phyloP scores from a whole-genome alignment of 2,888 invertebrate genomes.

The Tenthredo amoena region DNA sequence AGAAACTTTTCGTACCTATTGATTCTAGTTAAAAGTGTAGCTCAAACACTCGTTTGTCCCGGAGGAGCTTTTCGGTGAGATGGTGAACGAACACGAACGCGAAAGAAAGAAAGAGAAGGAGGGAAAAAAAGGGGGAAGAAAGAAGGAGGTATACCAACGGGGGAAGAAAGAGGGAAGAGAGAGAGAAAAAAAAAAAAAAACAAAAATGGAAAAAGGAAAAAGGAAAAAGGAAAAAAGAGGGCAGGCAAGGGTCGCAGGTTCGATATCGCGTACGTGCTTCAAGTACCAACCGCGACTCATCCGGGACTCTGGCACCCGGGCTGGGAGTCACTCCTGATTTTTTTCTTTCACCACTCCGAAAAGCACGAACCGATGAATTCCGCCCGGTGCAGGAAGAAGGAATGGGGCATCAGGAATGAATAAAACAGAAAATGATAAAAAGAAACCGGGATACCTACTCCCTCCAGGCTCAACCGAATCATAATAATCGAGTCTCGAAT shows the following conservation, averaged over 20 bases:
- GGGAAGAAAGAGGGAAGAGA: neutral
- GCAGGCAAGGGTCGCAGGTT: slow-evolving; percentile 49
- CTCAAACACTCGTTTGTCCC: slow-evolving; percentile 55
- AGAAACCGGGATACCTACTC: neutral
- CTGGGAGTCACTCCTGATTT: slow-evolving; percentile 36
- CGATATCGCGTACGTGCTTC: slow-evolving; percentile 51
- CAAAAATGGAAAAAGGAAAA: neutral
- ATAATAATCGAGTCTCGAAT: slow-evolving; percentile 5
- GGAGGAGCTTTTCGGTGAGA: slow-evolving; percentile 43
- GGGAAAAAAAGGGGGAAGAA: neutral
- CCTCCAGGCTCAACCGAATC: neutral
- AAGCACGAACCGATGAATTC: slow-evolving; percentile 38
- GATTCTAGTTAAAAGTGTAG: slow-evolving; percentile 55
- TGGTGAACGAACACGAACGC: slow-evolving; percentile 33
- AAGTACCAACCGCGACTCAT: slow-evolving; percentile 53
- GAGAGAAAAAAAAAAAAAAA: no score
- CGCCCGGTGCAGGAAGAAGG: neutral
- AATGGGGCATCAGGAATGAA: slow-evolving; percentile 11
- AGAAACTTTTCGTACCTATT: slow-evolving; percentile 53
- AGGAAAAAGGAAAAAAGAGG: neutral
- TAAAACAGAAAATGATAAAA: slow-evolving; percentile 38
- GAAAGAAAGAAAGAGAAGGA: neutral
- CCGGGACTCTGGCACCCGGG: slow-evolving; percentile 31
- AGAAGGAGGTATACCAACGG: neutral
- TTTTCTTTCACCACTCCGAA: slow-evolving; percentile 25